Conservation (phyloP, 2,888 invertebrate genomes). For the Eugnorisma glareosa region DNA sequence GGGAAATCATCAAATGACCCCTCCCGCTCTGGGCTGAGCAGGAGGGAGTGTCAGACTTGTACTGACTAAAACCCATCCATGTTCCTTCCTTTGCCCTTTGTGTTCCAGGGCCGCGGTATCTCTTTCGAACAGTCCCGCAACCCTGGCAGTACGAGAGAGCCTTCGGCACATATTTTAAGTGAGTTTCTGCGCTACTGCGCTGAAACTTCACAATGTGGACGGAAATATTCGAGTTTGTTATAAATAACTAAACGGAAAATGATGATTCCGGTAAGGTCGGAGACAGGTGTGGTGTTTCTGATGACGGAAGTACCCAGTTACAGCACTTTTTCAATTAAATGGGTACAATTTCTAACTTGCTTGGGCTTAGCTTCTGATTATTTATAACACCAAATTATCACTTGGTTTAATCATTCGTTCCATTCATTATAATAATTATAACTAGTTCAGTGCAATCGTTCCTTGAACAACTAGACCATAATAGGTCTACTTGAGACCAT, state of each 20-base stretch:
- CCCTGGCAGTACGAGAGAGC: constrained; percentile 15
- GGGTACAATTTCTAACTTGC: not conserved
- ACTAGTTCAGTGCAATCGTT: not conserved
- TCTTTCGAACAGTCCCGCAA: no score
- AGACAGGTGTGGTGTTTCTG: not conserved
- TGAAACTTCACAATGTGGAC: constrained; percentile 23
- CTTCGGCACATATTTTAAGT: constrained; percentile 23
- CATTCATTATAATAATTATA: not conserved
- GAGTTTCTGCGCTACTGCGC: constrained; percentile 12
- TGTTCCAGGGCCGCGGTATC: no score
- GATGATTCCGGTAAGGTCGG: not conserved
- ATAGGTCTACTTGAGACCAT: no score
- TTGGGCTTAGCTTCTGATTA: not conserved
- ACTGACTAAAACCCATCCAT: no score
- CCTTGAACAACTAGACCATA: not conserved
- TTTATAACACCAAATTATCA: not conserved
- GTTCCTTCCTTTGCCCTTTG: no score
- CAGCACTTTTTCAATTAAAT: not conserved
- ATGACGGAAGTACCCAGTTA: not conserved
- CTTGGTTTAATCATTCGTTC: not conserved
- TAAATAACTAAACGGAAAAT: not conserved
- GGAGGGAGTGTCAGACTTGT: no score
- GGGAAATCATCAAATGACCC: no score
- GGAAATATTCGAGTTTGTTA: not conserved
- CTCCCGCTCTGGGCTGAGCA: no score